Conservation (phyloP, 2,113 vertebrate species). For the Oplegnathus fasciatus region DNA sequence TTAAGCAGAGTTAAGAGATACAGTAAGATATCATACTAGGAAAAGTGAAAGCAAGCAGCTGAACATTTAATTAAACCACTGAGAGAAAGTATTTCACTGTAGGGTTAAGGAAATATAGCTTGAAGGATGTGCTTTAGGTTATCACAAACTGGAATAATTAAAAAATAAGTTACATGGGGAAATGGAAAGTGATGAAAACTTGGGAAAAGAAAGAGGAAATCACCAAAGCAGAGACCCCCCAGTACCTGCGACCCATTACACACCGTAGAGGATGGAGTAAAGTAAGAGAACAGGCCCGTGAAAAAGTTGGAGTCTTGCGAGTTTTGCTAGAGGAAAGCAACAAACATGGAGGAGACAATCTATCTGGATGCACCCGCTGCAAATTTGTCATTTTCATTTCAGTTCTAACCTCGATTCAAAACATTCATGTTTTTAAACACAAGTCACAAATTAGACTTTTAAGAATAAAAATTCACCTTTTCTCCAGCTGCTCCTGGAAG, state of each 20-base stretch:
- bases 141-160: not conserved
- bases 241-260: constrained; percentile 69
- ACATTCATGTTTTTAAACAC: not conserved
- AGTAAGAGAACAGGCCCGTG: constrained; percentile 75
- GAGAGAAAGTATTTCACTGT: not conserved
- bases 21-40: not conserved
- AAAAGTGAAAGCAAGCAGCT: not conserved
- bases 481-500: constrained; percentile 85
- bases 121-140: not conserved
- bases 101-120: not conserved
- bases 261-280: constrained; percentile 62
- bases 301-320: constrained; percentile 67
- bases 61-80: not conserved
- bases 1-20: not conserved
- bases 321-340: constrained; percentile 75
- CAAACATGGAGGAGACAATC: constrained; percentile 56
- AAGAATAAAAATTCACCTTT: constrained; percentile 82
- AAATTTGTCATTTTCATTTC: constrained; percentile 3
- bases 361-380: constrained; percentile 25
- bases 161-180: not conserved
- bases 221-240: constrained; percentile 44
- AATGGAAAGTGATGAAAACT: not conserved
- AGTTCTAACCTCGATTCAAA: not conserved
- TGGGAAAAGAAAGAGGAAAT: constrained; percentile 1
- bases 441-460: not conserved